phyloP scores from a whole-genome alignment of 1,140 invertebrate species.

The Drosophila teissieri region DNA sequence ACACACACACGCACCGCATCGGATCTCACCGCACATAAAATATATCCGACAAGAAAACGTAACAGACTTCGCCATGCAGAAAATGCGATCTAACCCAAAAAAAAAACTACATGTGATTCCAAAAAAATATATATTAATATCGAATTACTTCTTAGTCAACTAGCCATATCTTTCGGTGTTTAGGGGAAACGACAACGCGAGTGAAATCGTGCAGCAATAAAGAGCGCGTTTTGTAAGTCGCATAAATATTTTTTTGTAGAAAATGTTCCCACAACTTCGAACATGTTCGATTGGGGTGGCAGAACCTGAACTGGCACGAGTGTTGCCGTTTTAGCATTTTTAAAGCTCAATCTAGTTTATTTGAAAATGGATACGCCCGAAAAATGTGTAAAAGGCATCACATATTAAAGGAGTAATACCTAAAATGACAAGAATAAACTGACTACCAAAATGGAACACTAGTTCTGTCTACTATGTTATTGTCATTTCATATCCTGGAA shows the following conservation, averaged over 20 bases:
- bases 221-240: slow-evolving; percentile 10
- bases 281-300: neutral
- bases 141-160: slow-evolving; percentile 7
- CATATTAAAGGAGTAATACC: no score
- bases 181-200: neutral
- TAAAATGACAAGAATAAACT: no score
- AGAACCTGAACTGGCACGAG: neutral
- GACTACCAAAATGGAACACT: no score
- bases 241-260: slow-evolving; percentile 9
- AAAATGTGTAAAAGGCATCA: no score
- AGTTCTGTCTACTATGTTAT: no score
- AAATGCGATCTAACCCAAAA: neutral
- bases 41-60: slow-evolving; percentile 14
- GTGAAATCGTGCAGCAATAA: slow-evolving; percentile 12
- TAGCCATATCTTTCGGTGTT: slow-evolving; percentile 10
- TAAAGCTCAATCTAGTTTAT: no score
- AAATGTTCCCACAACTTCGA: neutral
- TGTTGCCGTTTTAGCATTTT: no score
- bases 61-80: slow-evolving; percentile 3
- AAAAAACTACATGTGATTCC: neutral
- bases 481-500: no score
- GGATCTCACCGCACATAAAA: slow-evolving; percentile 36
- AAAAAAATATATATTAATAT: slow-evolving; percentile 6
- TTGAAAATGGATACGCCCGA: no score
- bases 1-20: slow-evolving; percentile 13